Evolutionary conservation across 2,797 vertebrate genomes (phyloP).

Genomic region (Alca torda): DNA sequence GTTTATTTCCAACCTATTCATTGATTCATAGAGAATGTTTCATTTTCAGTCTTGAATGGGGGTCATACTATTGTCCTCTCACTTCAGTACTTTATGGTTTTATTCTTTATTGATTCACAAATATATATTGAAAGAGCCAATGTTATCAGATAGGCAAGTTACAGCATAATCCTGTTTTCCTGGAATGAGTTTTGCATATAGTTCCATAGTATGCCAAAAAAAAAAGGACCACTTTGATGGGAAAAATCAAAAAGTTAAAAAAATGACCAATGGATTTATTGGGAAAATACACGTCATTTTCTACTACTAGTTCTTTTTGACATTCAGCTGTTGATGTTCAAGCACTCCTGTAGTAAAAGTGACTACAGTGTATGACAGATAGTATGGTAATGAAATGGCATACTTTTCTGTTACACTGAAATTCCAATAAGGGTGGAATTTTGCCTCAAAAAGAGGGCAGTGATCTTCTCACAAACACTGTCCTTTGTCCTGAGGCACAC

Average conservation of each 20-base stretch:
- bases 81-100: background rate
- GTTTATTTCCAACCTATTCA: background rate
- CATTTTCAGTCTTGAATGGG: background rate
- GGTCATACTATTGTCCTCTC: background rate
- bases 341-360: background rate
- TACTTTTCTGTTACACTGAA: slow-evolving; percentile 45
- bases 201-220: background rate
- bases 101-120: background rate
- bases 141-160: background rate
- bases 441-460: slow-evolving; percentile 68
- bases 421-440: slow-evolving; percentile 68
- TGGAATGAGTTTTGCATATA: background rate
- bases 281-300: background rate
- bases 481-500: slow-evolving; percentile 77
- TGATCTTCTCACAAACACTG: slow-evolving; percentile 72
- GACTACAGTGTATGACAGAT: background rate
- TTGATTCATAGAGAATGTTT: background rate
- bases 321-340: background rate
- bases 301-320: background rate
- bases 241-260: background rate
- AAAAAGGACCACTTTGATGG: background rate
- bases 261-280: background rate
- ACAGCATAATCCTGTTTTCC: background rate
- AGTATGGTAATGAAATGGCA: slow-evolving; percentile 37
- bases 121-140: background rate